Conservation (phyloP, 2,888 invertebrate species). For the Cerastis rubricosa region DNA sequence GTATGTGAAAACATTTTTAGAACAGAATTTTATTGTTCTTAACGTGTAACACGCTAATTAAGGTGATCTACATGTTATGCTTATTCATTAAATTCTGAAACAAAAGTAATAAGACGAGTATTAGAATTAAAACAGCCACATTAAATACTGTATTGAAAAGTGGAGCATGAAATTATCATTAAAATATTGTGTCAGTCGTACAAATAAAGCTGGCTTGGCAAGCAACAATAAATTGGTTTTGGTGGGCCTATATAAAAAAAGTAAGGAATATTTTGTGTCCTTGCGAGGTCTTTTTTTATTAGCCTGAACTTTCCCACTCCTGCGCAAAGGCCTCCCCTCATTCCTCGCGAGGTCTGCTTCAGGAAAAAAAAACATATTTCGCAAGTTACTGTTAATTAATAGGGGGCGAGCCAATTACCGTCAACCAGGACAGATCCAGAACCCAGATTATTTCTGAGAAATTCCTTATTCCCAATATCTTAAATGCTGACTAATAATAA, state of each 20-base stretch:
- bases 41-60: constrained; percentile 15
- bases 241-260: neutral
- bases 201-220: neutral
- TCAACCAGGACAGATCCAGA: neutral
- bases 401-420: neutral
- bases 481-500: neutral
- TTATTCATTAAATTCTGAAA: constrained; percentile 11
- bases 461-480: neutral
- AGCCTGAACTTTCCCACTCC: too few species aligned
- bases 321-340: too few species aligned
- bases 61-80: constrained; percentile 8
- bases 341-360: neutral
- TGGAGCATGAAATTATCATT: neutral
- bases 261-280: neutral
- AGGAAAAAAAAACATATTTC: neutral
- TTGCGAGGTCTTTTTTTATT: too few species aligned
- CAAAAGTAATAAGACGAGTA: constrained; percentile 15
- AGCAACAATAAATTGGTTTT: neutral
- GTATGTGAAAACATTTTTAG: constrained; percentile 47
- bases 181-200: neutral
- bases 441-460: neutral
- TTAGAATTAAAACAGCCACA: constrained; percentile 1
- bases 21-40: constrained; percentile 36
- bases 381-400: neutral
- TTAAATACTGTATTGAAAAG: constrained; percentile 18